Percentiles rank a stretch among this genome's conserved stretches.
phyloP scores from a whole-genome alignment of 2,888 invertebrate genomes.

The Tubulanus polymorphus region DNA sequence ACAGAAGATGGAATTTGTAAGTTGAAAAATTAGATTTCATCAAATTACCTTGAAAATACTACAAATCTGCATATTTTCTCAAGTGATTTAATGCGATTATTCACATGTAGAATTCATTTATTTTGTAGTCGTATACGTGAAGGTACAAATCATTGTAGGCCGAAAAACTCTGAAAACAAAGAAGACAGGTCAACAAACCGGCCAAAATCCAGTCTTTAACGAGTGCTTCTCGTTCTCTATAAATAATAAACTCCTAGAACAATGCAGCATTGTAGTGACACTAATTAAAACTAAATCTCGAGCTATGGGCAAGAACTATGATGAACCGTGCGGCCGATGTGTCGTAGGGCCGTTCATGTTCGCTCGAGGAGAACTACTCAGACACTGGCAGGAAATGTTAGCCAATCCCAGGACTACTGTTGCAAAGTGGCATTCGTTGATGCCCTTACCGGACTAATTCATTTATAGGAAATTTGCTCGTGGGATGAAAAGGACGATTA shows the following conservation, averaged over 20 bases:
- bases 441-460: too few relatives aligned
- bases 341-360: constrained; percentile 47
- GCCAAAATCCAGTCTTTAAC: constrained; percentile 39
- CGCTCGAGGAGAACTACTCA: constrained; percentile 42
- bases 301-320: constrained; percentile 18
- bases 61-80: too few relatives aligned
- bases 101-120: too few relatives aligned
- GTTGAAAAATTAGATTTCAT: too few relatives aligned
- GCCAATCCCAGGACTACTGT: constrained; percentile 31
- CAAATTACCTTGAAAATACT: too few relatives aligned
- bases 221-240: constrained; percentile 45
- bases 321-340: constrained; percentile 36
- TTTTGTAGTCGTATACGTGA: constrained; percentile 34
- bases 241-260: constrained; percentile 35
- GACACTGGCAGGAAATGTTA: constrained; percentile 51
- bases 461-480: too few relatives aligned
- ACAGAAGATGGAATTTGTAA: too few relatives aligned
- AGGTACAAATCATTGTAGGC: constrained; percentile 41
- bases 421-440: constrained; percentile 30
- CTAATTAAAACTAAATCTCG: constrained; percentile 26
- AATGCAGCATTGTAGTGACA: constrained; percentile 35
- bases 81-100: too few relatives aligned
- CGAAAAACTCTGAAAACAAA: constrained; percentile 40
- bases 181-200: constrained; percentile 32
- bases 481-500: too few relatives aligned